A percentile compares a stretch with the other conserved stretches of the same genome.
Evolutionary conservation across 1,140 invertebrate species (phyloP).

Genomic region (Pararge aegeria): DNA sequence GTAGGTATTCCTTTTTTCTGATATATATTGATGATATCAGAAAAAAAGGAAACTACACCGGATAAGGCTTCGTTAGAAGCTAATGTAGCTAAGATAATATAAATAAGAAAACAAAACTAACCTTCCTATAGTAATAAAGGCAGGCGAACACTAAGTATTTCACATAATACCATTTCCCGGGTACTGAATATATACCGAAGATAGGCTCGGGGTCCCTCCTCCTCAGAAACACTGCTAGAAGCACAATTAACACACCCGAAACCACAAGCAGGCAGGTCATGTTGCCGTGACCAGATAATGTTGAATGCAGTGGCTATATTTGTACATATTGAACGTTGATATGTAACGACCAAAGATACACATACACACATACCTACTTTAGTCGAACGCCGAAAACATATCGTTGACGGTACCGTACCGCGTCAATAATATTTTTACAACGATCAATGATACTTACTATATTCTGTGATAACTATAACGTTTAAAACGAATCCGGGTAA

Average conservation of each 20-base stretch:
- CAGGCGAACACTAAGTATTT: slow-evolving; percentile 81
- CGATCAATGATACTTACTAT: too few species aligned
- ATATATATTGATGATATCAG: too few species aligned
- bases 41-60: too few species aligned
- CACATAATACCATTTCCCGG: slow-evolving; percentile 82
- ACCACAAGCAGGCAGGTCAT: slow-evolving; percentile 29
- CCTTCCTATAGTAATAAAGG: slow-evolving; percentile 80
- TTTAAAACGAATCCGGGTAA: too few species aligned
- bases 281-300: slow-evolving; percentile 10
- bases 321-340: slow-evolving; percentile 1
- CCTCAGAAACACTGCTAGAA: slow-evolving; percentile 34
- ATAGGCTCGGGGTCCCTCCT: slow-evolving; percentile 74
- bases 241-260: slow-evolving; percentile 26
- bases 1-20: too few species aligned
- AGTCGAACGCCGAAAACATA: too few species aligned
- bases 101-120: slow-evolving; percentile 35
- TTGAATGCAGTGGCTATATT: slow-evolving; percentile 1
- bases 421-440: too few species aligned
- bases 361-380: too few species aligned
- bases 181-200: slow-evolving; percentile 81
- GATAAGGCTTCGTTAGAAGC: too few species aligned
- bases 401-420: too few species aligned
- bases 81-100: not conserved
- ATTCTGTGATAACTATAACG: too few species aligned
- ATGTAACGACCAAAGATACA: not conserved